These are phyloP conservation scores for Rapana venosa DNA, from an alignment of 2,888 invertebrate genomes.

Conservation along the genomic window DNA sequence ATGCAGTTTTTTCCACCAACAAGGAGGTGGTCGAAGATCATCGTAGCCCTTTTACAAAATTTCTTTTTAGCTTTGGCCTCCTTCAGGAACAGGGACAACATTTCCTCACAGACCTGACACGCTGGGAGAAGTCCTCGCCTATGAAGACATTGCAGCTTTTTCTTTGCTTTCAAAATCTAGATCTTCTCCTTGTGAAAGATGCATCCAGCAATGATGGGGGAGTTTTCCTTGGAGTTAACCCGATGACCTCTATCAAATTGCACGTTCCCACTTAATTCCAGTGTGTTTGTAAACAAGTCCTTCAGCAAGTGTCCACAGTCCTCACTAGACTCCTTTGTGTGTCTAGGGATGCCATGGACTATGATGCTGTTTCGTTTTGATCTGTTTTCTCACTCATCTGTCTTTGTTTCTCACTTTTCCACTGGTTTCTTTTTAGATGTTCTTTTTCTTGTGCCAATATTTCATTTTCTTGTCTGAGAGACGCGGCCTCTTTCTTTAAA, in stretches of 20 bases:
- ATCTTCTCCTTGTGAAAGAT: not conserved
- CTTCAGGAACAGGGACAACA: not conserved
- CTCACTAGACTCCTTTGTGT: not conserved
- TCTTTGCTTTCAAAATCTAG: not conserved
- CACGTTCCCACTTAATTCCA: not conserved
- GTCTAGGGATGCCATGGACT: not conserved
- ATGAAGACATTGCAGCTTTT: not conserved
- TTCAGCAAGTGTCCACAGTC: not conserved
- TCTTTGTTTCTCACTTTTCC: not conserved
- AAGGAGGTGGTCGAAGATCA: not conserved
- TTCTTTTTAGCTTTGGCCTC: not conserved
- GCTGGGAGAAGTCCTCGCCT: constrained; percentile 1
- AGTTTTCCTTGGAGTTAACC: not conserved
- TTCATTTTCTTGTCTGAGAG: not conserved
- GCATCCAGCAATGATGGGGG: not conserved
- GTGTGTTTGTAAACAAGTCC: not conserved
- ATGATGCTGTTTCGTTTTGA: not conserved
- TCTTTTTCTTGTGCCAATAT: not conserved
- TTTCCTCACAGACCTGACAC: not conserved
- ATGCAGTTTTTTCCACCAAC: not conserved
- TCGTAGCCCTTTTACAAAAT: not conserved
- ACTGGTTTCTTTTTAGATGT: not conserved
- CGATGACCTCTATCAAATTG: not conserved
- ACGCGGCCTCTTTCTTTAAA: not conserved
- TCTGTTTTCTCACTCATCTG: not conserved